phyloP scores from a whole-genome alignment of 2,797 vertebrate genomes.

The Sebastes wilsoni region DNA sequence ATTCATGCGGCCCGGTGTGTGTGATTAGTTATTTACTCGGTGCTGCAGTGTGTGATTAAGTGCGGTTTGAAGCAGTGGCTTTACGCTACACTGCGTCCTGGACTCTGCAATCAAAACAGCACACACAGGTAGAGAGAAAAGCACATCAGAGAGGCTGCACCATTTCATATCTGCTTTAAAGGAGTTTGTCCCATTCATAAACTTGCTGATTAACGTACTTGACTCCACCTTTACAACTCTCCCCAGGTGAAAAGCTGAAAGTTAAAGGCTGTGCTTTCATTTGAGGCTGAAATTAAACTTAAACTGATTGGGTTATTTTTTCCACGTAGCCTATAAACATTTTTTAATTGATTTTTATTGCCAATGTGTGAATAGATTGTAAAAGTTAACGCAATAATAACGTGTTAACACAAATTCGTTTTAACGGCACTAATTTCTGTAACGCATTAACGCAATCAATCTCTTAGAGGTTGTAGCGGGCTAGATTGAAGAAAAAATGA shows the following conservation, averaged over 20 bases:
- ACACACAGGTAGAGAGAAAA: conserved; percentile 44
- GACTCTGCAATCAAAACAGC: conserved; percentile 53
- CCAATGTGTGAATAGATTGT: no score
- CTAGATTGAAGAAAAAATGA: no score
- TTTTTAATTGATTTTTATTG: no score
- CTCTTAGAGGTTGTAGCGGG: no score
- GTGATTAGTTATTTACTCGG: conserved; percentile 75
- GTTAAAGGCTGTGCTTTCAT: background rate
- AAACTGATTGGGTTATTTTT: no score
- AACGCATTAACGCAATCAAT: no score
- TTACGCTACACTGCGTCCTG: conserved; percentile 60
- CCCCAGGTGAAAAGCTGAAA: background rate
- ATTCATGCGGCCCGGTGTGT: conserved; percentile 67
- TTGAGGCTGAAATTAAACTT: background rate
- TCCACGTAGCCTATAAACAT: no score
- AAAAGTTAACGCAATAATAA: no score
- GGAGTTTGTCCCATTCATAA: conserved; percentile 16
- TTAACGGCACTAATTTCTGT: no score
- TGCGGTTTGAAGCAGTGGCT: conserved; percentile 67
- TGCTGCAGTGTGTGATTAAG: conserved; percentile 78
- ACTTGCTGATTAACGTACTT: background rate
- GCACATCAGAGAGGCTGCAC: conserved; percentile 4
- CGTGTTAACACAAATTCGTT: no score
- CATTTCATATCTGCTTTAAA: conserved; percentile 20
- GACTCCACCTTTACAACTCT: background rate